Evolutionary conservation across 2,888 invertebrate species (phyloP), one percentile per base, ranked within the genome.

Genomic region (Eledona agricola): DNA sequence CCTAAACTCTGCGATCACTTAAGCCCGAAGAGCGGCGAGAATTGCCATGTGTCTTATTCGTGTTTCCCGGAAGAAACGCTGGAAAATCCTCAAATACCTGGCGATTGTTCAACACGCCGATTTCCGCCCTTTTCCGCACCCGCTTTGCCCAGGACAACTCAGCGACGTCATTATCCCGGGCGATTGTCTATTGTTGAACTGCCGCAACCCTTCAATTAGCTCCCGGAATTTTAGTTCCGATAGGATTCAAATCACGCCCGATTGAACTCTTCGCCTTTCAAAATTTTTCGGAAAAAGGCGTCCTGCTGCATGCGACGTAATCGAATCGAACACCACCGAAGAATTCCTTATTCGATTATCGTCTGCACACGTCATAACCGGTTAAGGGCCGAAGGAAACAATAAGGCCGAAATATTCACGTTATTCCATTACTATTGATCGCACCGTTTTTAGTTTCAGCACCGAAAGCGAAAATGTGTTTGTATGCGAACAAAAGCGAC

Each of bases 141-240:
- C 34, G 17, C 34, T 34, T 23, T 45, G 23, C 45, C 45, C 45
- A 45, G 45, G 45, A 45, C 45, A n/a, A n/a, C n/a, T n/a, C n/a
- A 45, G 45, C 45, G 19, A 45, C 45, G 45, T 45, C 45, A 45
- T 45, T 45, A 45, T 45, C 45, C 45, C 45, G 45, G 45, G 45
- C 45, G 45, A 45, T 45, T 45, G 45, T 45, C 45, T 45, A 34
- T 45, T 34, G 45, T 45, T 34, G 34, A 45, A 34, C 45, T 32
- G 31, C 5, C 23, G 29, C 25, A 17, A 34, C 32, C 32, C 34
- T 34, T 45, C 45, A 45, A 45, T 45, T 45, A 45, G 32, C 31
- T 42, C 19, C 31, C 15, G 29, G 17, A 17, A 29, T 12, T 26
- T 26, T 25, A 38, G 16, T 25, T 17, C 25, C 38, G 16, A 15